These are phyloP conservation scores for Solenodon paradoxus DNA, from an alignment of 2,113 vertebrate genomes.

Conservation along the genomic window DNA sequence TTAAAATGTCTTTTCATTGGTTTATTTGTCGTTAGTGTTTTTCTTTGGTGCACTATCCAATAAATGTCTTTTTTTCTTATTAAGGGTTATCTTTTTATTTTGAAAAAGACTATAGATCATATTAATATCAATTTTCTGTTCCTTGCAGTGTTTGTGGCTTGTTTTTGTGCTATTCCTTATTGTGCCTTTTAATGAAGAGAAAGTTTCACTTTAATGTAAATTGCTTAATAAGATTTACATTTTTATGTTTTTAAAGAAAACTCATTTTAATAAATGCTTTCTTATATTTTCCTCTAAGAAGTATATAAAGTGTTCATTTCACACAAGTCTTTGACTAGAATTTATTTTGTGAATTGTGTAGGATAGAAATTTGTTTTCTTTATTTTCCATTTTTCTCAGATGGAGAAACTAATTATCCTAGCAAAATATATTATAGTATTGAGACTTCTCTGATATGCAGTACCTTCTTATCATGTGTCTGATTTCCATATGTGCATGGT, in stretches of 20 bases:
- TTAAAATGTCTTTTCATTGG: neutral
- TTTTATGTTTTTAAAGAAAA: neutral
- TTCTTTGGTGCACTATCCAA: neutral
- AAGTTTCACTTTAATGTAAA: neutral
- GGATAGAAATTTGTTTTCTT: neutral
- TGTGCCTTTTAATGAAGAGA: neutral
- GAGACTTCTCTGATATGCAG: neutral
- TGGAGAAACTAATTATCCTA: neutral
- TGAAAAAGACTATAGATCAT: neutral
- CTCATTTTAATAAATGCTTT: neutral
- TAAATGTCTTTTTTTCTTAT: neutral
- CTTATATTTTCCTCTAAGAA: constrained; percentile 1
- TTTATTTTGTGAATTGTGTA: neutral
- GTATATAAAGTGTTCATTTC: neutral
- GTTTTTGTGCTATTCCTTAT: neutral
- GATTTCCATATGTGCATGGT: neutral
- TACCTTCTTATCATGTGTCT: neutral
- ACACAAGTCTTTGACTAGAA: neutral
- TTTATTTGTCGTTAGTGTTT: neutral
- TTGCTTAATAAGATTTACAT: constrained; percentile 5
- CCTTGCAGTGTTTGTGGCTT: neutral
- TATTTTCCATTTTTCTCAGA: neutral
- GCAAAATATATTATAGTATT: neutral
- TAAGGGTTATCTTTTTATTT: neutral
- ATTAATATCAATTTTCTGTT: neutral